Conservation (phyloP, 2,888 invertebrate species). For the Cerastis rubricosa region DNA sequence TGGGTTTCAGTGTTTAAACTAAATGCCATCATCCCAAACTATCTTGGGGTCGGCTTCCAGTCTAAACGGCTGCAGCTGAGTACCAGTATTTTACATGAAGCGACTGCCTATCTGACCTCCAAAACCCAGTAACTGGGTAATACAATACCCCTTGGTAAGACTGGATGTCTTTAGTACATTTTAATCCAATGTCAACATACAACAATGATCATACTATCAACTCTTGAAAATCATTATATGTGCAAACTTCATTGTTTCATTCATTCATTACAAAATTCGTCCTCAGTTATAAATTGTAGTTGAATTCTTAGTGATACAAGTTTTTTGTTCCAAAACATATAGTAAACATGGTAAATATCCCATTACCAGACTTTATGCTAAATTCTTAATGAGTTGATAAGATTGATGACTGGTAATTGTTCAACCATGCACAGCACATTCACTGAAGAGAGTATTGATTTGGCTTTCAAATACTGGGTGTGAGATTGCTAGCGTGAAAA, state of each 20-base stretch:
- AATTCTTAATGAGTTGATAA: neutral
- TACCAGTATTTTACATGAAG: too few species aligned
- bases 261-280: neutral
- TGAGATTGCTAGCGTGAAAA: neutral
- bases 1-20: neutral
- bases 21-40: too few species aligned
- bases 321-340: too few species aligned
- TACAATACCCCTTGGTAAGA: too few species aligned
- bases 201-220: neutral
- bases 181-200: neutral
- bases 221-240: neutral
- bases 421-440: neutral
- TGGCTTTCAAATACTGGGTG: neutral
- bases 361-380: too few species aligned
- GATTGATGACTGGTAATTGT: neutral
- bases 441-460: neutral
- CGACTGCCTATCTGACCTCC: too few species aligned
- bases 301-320: neutral
- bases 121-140: too few species aligned
- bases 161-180: too few species aligned
- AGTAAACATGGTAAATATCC: too few species aligned
- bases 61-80: too few species aligned
- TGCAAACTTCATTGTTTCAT: neutral
- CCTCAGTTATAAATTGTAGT: neutral
- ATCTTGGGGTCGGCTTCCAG: too few species aligned